phyloP scores from a whole-genome alignment of 2,888 invertebrate genomes.

The Acrocyrtus sp. region DNA sequence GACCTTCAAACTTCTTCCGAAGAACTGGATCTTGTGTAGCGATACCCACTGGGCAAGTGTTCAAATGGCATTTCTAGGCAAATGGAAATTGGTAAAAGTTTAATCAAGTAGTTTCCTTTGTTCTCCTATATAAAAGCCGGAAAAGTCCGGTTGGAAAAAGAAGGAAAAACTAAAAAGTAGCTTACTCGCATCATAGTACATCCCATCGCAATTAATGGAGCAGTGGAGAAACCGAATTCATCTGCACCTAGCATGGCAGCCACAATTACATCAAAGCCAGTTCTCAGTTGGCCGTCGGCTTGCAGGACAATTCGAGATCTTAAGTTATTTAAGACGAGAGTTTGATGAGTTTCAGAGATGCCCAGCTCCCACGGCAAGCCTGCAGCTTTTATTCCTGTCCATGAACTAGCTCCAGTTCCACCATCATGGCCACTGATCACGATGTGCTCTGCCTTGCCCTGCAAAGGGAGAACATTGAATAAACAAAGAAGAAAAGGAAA shows the following conservation, averaged over 20 bases:
- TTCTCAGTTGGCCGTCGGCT: slow-evolving; percentile 94
- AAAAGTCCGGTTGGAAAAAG: not conserved
- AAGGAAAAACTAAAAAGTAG: not conserved
- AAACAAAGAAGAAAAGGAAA: slow-evolving; percentile 22
- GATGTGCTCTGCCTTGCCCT: slow-evolving; percentile 98
- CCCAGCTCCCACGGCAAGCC: slow-evolving; percentile 99
- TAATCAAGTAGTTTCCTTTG: no score
- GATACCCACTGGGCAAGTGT: slow-evolving; percentile 99
- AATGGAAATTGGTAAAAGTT: not conserved
- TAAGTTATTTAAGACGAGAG: slow-evolving; percentile 91
- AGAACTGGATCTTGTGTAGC: slow-evolving; percentile 98
- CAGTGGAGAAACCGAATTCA: slow-evolving; percentile 98
- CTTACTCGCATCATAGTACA: slow-evolving; percentile 97
- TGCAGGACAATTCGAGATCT: slow-evolving; percentile 93
- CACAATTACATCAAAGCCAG: slow-evolving; percentile 95
- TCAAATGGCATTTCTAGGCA: slow-evolving; percentile 93
- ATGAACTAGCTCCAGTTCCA: slow-evolving; percentile 97
- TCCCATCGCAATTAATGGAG: slow-evolving; percentile 96
- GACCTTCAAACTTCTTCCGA: slow-evolving; percentile 95
- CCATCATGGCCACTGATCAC: slow-evolving; percentile 99
- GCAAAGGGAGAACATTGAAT: no score
- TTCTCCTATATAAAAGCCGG: not conserved
- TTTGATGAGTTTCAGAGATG: slow-evolving; percentile 98
- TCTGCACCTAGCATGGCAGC: slow-evolving; percentile 97
- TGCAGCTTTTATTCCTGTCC: slow-evolving; percentile 99